These are phyloP conservation scores for Protomyctophum bolini DNA, from an alignment of 2,113 vertebrate genomes.

Conservation along the genomic window DNA sequence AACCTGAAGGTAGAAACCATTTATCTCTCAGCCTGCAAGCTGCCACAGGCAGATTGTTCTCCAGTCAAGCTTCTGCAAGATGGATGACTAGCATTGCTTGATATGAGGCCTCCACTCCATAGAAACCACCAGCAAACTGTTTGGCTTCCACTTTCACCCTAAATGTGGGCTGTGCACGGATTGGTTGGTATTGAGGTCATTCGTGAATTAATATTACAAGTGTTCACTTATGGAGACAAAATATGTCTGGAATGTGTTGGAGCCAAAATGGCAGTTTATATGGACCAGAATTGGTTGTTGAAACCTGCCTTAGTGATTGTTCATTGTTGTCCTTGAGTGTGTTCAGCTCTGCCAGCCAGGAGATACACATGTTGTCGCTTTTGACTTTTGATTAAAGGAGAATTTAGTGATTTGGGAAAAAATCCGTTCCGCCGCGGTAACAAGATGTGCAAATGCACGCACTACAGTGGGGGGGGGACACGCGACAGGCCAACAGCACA, in stretches of 20 bases:
- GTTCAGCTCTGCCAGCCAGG: constrained; percentile 6
- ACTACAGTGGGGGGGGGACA: too few species aligned
- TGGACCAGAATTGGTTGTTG: constrained; percentile 9
- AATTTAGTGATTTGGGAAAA: too few species aligned
- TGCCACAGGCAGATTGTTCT: constrained; percentile 66
- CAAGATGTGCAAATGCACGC: too few species aligned
- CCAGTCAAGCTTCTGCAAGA: constrained; percentile 55
- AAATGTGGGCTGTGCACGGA: constrained; percentile 28
- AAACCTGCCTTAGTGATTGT: constrained; percentile 3
- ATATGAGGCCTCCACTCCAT: constrained; percentile 50
- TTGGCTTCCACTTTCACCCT: constrained; percentile 41
- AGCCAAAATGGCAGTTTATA: constrained; percentile 10
- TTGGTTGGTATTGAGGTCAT: constrained; percentile 35
- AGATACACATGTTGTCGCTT: constrained; percentile 4
- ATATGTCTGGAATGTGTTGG: constrained; percentile 28
- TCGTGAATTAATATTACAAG: constrained; percentile 28
- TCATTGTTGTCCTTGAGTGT: constrained; percentile 5
- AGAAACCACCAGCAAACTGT: constrained; percentile 39
- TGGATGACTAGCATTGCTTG: constrained; percentile 62
- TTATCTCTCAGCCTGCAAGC: constrained; percentile 45
- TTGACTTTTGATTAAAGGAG: constrained; percentile 46
- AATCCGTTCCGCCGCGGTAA: too few species aligned
- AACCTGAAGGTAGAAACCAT: constrained; percentile 59
- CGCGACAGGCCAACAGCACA: too few species aligned
- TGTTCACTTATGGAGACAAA: constrained; percentile 13